Conservation (phyloP, 2,797 vertebrate species). For the Ctenochaetus hawaiiensis region DNA sequence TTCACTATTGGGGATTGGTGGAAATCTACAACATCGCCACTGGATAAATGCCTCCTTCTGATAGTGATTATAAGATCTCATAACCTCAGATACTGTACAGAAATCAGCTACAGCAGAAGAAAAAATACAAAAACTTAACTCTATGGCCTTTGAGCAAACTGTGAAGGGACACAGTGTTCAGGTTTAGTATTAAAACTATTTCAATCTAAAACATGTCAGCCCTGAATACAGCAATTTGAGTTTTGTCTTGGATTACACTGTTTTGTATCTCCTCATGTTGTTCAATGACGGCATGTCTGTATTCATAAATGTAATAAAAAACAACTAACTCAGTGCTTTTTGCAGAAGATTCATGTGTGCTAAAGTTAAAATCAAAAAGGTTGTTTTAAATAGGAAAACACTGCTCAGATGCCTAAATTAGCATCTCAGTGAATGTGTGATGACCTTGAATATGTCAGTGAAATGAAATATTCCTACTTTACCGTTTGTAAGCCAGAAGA, state of each 20-base stretch:
- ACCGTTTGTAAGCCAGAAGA: constrained; percentile 92
- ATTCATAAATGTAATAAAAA: background rate
- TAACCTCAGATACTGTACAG: constrained; percentile 4
- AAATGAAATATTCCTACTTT: background rate
- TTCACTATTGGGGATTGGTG: background rate
- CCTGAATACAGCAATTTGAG: background rate
- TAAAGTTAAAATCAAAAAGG: too few species aligned
- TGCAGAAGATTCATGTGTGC: too few species aligned
- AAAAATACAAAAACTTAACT: constrained; percentile 18
- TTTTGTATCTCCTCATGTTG: background rate
- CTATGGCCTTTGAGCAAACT: background rate
- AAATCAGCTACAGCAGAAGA: constrained; percentile 23
- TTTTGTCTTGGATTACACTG: background rate
- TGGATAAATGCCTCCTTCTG: constrained; percentile 10
- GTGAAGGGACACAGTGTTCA: background rate
- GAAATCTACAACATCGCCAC: background rate
- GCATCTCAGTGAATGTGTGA: too few species aligned
- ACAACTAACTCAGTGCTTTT: too few species aligned
- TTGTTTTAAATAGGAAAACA: too few species aligned
- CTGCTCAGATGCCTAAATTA: too few species aligned
- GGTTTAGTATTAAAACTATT: background rate
- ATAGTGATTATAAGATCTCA: constrained; percentile 33
- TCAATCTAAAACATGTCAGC: background rate
- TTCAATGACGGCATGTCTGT: background rate
- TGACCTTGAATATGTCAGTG: constrained; percentile 1